Evolutionary conservation across 1,140 invertebrate genomes (phyloP).

Genomic region (Brachionus manjavacas): DNA sequence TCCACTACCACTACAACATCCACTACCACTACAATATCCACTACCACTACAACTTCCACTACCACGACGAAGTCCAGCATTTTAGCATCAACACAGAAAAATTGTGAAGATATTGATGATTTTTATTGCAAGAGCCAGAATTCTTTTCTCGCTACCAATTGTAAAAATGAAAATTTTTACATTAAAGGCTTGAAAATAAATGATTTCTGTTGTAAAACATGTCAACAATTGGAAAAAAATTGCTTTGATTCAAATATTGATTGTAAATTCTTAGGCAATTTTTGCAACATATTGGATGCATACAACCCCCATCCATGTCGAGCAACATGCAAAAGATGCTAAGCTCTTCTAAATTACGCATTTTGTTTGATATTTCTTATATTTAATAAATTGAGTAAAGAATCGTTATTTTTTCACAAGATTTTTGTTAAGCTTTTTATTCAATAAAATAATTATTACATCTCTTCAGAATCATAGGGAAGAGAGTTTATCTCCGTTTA

Average conservation of each 20-base stretch:
- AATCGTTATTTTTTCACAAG: too few species aligned
- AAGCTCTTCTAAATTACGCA: neutral
- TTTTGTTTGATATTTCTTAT: too few species aligned
- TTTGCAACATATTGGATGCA: neutral
- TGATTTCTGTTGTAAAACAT: neutral
- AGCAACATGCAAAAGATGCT: neutral
- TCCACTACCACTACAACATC: neutral
- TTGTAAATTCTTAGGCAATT: neutral
- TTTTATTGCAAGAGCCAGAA: neutral
- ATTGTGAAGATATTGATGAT: neutral
- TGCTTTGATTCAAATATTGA: neutral
- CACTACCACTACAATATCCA: neutral
- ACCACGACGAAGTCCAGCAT: neutral
- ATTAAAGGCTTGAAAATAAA: neutral
- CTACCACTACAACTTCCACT: neutral
- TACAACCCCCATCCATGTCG: neutral
- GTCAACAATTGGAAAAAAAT: neutral
- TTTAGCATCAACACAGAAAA: neutral
- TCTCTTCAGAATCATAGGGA: too few species aligned
- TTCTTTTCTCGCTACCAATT: neutral
- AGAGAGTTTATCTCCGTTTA: too few species aligned
- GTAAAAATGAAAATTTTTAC: neutral
- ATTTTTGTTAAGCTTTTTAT: too few species aligned
- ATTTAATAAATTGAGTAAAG: too few species aligned
- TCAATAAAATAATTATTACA: too few species aligned